Base-by-base conservation (phyloP, 2,888 invertebrate genomes). In the Beris morrisii region DNA sequence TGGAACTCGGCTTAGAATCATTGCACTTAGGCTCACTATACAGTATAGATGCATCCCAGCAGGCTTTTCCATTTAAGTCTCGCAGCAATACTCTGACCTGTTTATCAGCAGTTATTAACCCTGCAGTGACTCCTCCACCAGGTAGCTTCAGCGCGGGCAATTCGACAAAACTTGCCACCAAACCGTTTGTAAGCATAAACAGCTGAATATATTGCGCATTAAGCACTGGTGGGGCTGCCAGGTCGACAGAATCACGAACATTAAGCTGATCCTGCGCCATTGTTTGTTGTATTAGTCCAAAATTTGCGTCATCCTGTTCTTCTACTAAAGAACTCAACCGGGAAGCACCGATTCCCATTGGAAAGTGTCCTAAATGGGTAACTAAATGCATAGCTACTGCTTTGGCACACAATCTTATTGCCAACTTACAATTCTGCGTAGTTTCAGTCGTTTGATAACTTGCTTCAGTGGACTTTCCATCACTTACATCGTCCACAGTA, bases 21-120 rank as follows among this genome's bases (percentile, higher is more conserved):
- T 50, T 48, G 22, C 76, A 75, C 2, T 84, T 83, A 0, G 92
- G 91, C 73, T 90, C 89, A 76, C 90, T 88, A 80, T 93, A 93
- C 0, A 97, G 83, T 67, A 95, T 91, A 0, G 95, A 92, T 46
- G 93, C 93, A 81, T 97, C 97, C 97, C 97, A 97, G 74, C 94
- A 93, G 58, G 93, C 92, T 82, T 97, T 97, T 57, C 97, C 97
- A 38, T 93, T 91, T 65, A 96, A 84, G 82, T 97, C 96, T 7
- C 97, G 85, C 68, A 97, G 82, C 12, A 97, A 82, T 28, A 97
- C 88, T 44, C 97, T 85, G 65, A 93, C 93, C 84, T 91, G 91
- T 56, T 90, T 90, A 72, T 89, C 88, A 5, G 92, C 91, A 0
- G 92, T 92, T 63, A 88, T 85, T 44, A 94, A 80, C 11, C 92